phyloP scores from a whole-genome alignment of 2,113 vertebrate species.

The Protobothrops mucrosquamatus region DNA sequence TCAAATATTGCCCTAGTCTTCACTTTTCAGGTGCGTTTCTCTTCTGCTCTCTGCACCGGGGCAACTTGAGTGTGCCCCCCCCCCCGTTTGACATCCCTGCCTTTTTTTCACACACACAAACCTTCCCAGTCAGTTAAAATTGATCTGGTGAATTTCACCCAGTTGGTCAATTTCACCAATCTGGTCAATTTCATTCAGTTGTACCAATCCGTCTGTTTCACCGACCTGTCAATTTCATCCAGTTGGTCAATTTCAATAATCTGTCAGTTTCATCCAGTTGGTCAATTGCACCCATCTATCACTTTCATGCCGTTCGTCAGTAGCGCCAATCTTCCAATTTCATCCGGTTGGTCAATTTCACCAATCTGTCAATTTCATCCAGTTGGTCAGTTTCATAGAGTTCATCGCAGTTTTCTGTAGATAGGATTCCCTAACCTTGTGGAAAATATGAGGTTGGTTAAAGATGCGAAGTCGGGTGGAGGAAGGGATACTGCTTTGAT shows the following conservation, averaged over 20 bases:
- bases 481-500: background rate
- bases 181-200: too few relatives aligned
- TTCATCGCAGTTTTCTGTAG: background rate
- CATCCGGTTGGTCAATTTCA: background rate
- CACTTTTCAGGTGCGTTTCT: background rate
- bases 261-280: accelerated
- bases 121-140: background rate
- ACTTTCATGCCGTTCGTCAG: background rate
- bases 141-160: background rate
- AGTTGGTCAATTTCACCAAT: background rate
- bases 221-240: background rate
- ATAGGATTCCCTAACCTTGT: background rate
- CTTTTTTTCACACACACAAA: background rate
- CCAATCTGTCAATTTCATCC: background rate
- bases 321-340: background rate
- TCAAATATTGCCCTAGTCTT: background rate
- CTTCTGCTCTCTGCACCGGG: background rate
- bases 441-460: background rate
- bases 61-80: background rate
- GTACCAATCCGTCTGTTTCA: background rate
- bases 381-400: background rate
- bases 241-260: background rate
- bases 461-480: background rate
- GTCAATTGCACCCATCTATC: background rate
- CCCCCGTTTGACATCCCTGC: background rate